Evolutionary conservation across 2,113 vertebrate species (phyloP).

Genomic region (Poeciliopsis prolifica): DNA sequence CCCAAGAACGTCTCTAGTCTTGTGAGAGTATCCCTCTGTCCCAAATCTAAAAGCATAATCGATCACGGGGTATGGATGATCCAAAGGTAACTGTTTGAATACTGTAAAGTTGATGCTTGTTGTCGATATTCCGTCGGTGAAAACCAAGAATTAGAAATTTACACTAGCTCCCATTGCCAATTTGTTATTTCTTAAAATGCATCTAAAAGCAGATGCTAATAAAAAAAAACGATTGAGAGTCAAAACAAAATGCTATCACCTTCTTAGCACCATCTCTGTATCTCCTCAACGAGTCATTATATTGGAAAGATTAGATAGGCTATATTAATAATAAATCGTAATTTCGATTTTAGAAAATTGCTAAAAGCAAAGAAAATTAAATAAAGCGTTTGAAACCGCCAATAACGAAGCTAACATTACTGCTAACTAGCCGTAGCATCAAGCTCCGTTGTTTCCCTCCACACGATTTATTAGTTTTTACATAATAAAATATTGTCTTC

Average conservation of each 20-base stretch:
- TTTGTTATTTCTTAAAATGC: background rate
- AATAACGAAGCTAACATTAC: background rate
- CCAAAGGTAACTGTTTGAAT: background rate
- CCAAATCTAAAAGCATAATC: no score
- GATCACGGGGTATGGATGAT: background rate
- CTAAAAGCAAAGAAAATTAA: background rate
- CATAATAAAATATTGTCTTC: background rate
- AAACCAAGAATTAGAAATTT: background rate
- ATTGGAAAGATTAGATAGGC: background rate
- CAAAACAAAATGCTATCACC: background rate
- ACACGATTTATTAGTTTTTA: background rate
- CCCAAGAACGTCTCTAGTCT: background rate
- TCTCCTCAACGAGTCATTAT: background rate
- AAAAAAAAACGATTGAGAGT: background rate
- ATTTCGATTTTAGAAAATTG: background rate
- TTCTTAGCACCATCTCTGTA: background rate
- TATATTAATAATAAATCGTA: background rate
- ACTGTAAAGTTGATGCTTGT: background rate
- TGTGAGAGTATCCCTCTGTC: background rate
- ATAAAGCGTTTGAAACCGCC: background rate
- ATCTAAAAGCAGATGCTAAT: background rate
- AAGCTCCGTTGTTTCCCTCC: slow-evolving; percentile 54
- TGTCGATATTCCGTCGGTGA: background rate
- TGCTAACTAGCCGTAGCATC: slow-evolving; percentile 31
- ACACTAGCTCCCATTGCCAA: background rate